phyloP scores from a whole-genome alignment of 2,888 invertebrate species.

The Euphydryas editha region DNA sequence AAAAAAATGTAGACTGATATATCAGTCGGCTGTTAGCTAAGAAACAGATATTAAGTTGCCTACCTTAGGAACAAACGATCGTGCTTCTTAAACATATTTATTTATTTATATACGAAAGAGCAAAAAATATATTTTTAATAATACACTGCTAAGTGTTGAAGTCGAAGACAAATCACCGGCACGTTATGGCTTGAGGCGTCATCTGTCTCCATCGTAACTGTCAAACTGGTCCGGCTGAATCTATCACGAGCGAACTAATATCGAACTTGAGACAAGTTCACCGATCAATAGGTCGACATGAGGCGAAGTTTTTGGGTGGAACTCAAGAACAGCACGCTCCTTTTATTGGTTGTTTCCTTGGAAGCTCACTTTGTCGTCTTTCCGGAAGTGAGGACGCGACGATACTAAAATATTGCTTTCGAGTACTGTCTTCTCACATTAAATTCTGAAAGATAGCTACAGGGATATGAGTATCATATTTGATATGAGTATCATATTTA shows the following conservation, averaged over 20 bases:
- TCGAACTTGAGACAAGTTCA: slow-evolving; percentile 66
- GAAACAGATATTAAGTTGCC: too few relatives aligned
- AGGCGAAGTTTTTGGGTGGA: slow-evolving; percentile 68
- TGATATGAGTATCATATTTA: background rate
- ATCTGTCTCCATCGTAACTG: slow-evolving; percentile 81
- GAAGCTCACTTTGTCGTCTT: slow-evolving; percentile 66
- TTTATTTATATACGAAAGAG: too few relatives aligned
- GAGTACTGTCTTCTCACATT: slow-evolving; percentile 31
- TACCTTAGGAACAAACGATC: too few relatives aligned
- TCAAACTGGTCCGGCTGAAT: slow-evolving; percentile 76
- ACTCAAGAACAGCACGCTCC: slow-evolving; percentile 59
- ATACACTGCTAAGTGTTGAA: slow-evolving; percentile 50
- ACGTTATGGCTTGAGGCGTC: slow-evolving; percentile 74
- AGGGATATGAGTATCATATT: background rate
- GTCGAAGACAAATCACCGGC: slow-evolving; percentile 76
- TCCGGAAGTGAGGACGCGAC: slow-evolving; percentile 58
- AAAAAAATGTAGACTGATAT: too few relatives aligned
- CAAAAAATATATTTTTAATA: slow-evolving; percentile 12
- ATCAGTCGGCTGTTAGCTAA: too few relatives aligned
- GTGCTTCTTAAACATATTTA: too few relatives aligned
- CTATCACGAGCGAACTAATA: slow-evolving; percentile 82
- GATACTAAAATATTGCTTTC: slow-evolving; percentile 61
- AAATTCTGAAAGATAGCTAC: background rate
- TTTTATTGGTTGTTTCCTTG: slow-evolving; percentile 77
- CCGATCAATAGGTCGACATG: slow-evolving; percentile 48